Conservation (phyloP, 2,113 vertebrate genomes). For the Euleptes europaea region DNA sequence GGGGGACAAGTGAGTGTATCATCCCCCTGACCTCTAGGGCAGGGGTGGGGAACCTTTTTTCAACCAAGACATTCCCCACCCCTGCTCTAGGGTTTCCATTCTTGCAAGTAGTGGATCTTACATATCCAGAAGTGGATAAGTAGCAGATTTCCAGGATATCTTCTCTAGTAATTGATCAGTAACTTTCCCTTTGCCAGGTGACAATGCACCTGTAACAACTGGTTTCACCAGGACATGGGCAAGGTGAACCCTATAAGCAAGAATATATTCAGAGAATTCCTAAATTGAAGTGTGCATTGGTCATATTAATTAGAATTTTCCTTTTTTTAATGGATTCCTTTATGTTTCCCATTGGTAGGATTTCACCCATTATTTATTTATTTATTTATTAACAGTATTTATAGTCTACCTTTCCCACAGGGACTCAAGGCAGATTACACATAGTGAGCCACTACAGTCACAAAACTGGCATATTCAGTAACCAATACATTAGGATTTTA, state of each 20-base stretch:
- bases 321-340: not conserved
- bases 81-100: no score
- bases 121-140: not conserved
- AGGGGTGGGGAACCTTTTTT: no score
- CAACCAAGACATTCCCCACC: no score
- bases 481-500: no score
- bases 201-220: not conserved
- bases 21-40: not conserved
- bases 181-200: not conserved
- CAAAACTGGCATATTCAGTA: no score
- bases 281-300: not conserved
- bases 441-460: no score
- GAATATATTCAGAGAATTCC: not conserved
- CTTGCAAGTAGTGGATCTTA: no score
- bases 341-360: not conserved
- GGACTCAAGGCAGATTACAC: no score
- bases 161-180: not conserved
- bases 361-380: no score
- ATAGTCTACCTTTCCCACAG: no score
- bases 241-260: not conserved
- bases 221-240: not conserved
- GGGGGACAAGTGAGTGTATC: not conserved
- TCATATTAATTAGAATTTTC: not conserved
- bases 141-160: not conserved
- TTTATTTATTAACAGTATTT: no score